A percentile compares a stretch with the other conserved stretches of the same genome.
These are phyloP conservation scores for Thaumetopoea pityocampa DNA, from an alignment of 1,140 invertebrate species.

Conservation along the genomic window DNA sequence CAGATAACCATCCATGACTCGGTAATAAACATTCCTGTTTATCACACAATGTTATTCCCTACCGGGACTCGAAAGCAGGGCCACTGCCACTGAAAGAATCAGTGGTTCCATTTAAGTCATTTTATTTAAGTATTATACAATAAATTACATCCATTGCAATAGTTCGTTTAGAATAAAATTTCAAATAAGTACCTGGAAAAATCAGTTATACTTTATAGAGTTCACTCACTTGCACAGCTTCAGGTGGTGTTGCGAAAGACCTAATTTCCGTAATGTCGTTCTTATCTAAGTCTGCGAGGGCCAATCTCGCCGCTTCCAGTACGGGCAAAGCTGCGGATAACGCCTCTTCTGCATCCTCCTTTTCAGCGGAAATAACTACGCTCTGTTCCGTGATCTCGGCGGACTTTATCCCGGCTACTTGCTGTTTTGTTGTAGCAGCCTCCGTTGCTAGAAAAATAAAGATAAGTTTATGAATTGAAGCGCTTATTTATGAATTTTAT, in stretches of 20 bases:
- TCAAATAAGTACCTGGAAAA: too few relatives aligned
- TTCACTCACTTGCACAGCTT: conserved; percentile 82
- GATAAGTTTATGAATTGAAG: background rate
- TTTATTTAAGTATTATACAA: too few relatives aligned
- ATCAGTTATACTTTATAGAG: background rate
- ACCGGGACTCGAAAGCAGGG: too few relatives aligned
- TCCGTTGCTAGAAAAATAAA: conserved; percentile 78
- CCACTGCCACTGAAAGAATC: too few relatives aligned
- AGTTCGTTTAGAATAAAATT: too few relatives aligned
- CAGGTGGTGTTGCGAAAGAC: conserved; percentile 92
- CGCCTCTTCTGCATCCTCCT: conserved; percentile 87
- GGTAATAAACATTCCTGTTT: too few relatives aligned
- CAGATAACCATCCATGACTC: too few relatives aligned
- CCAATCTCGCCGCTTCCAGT: conserved; percentile 85
- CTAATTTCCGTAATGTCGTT: conserved; percentile 94
- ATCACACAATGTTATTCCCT: too few relatives aligned
- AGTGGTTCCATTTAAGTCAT: too few relatives aligned
- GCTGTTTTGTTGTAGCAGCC: conserved; percentile 84
- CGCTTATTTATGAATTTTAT: background rate
- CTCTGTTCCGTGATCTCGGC: conserved; percentile 88
- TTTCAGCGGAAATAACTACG: conserved; percentile 85
- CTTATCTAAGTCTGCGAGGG: conserved; percentile 89
- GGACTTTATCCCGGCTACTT: conserved; percentile 84
- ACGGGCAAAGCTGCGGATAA: conserved; percentile 88
- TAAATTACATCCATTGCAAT: too few relatives aligned